Evolutionary conservation across 2,888 invertebrate species (phyloP).

Genomic region (Cataglyphis livida): DNA sequence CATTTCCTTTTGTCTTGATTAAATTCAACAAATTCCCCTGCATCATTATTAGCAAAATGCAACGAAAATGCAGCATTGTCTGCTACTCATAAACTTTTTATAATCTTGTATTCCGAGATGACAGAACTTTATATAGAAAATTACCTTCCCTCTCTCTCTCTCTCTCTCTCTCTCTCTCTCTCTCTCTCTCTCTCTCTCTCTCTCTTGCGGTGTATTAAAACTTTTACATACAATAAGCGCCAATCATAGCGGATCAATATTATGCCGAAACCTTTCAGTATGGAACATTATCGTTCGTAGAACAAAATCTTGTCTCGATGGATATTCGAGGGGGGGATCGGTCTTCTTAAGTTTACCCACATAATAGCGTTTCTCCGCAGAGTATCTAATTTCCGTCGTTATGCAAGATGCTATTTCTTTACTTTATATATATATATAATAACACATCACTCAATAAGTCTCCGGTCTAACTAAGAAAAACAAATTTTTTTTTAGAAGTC

Average conservation of each 20-base stretch:
- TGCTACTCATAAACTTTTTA: conserved; percentile 13
- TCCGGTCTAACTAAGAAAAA: no score
- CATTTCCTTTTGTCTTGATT: not conserved
- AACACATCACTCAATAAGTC: no score
- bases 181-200: no score
- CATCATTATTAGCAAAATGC: not conserved
- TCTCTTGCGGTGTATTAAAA: conserved; percentile 13
- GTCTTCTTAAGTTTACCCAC: conserved; percentile 55
- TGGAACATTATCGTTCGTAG: conserved; percentile 46
- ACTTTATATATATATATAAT: conserved; percentile 8
- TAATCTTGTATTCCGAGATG: conserved; percentile 10
- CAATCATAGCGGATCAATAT: conserved; percentile 45
- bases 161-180: not conserved
- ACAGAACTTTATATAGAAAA: conserved; percentile 24
- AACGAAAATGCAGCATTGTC: not conserved
- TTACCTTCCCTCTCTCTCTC: not conserved
- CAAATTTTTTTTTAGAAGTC: no score
- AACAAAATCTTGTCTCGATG: conserved; percentile 53
- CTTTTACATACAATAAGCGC: conserved; percentile 35
- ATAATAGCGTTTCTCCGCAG: conserved; percentile 50
- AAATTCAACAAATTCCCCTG: not conserved
- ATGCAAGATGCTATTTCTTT: conserved; percentile 42
- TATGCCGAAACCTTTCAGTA: conserved; percentile 32
- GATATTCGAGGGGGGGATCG: conserved; percentile 58
- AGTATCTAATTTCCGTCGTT: conserved; percentile 59